A percentile compares a stretch with the other conserved stretches of the same genome.
Evolutionary conservation across 2,113 vertebrate genomes (phyloP).

Genomic region (Todiramphus saurophagus): DNA sequence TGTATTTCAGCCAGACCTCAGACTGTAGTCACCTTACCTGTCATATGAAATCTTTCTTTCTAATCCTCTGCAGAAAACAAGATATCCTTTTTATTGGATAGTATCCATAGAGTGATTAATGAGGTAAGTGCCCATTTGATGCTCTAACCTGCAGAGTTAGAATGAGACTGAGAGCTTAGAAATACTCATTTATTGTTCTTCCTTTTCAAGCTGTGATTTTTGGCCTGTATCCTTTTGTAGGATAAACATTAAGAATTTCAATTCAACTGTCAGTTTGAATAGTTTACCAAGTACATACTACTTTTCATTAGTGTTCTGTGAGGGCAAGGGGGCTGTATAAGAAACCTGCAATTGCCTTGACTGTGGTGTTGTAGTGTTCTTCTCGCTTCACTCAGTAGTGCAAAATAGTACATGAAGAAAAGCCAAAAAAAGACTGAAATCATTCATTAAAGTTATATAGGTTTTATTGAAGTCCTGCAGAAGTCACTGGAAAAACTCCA

Average conservation of each 20-base stretch:
- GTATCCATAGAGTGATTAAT: conserved; percentile 18
- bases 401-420: not conserved
- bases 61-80: not conserved
- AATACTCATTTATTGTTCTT: conserved; percentile 15
- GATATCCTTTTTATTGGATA: not conserved
- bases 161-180: not conserved
- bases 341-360: not conserved
- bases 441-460: not conserved
- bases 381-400: not conserved
- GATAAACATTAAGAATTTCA: not conserved
- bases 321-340: not conserved
- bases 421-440: not conserved
- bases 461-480: not conserved
- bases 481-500: conserved; percentile 28
- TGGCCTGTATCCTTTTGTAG: not conserved
- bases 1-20: not conserved
- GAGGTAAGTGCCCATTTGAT: conserved; percentile 12
- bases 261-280: conserved; percentile 18
- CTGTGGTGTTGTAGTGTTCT: not conserved
- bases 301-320: not conserved
- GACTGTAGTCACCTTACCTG: not conserved
- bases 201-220: conserved; percentile 30
- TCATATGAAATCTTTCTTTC: not conserved
- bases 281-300: not conserved
- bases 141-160: not conserved